phyloP scores from a whole-genome alignment of 2,113 vertebrate species.

The Globicephala melas region DNA sequence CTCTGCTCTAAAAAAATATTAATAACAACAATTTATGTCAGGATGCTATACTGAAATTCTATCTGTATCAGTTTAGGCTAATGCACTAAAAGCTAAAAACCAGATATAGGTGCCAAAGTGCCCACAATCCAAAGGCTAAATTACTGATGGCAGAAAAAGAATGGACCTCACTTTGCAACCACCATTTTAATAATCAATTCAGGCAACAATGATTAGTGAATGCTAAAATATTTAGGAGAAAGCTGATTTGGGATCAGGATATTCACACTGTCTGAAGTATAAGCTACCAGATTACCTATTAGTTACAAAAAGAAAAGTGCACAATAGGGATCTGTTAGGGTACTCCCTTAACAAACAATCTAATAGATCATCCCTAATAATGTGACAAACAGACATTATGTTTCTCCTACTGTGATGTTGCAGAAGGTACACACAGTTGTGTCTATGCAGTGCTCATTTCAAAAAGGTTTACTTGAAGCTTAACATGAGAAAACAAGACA shows the following conservation, averaged over 20 bases:
- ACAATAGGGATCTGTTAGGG: background rate
- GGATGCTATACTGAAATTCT: background rate
- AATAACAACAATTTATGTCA: background rate
- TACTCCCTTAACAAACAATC: background rate
- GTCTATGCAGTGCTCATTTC: background rate
- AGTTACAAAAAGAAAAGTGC: background rate
- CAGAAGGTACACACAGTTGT: background rate
- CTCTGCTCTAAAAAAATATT: background rate
- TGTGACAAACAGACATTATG: background rate
- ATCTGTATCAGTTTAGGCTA: background rate
- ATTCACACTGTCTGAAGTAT: background rate
- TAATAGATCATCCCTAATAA: background rate
- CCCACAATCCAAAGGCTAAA: background rate
- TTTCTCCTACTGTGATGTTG: background rate
- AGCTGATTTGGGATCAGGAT: background rate
- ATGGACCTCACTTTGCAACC: background rate
- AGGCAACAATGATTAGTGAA: background rate
- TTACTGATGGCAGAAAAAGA: background rate
- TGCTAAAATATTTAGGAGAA: background rate
- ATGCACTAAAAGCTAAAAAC: background rate
- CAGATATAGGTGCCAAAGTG: background rate
- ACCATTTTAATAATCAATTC: background rate
- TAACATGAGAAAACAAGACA: background rate
- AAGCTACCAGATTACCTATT: background rate
- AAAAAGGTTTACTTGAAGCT: background rate